A percentile compares a stretch with the other conserved stretches of the same genome.
Evolutionary conservation across 1,140 invertebrate species (phyloP).

Genomic region (Heterodera carotae): DNA sequence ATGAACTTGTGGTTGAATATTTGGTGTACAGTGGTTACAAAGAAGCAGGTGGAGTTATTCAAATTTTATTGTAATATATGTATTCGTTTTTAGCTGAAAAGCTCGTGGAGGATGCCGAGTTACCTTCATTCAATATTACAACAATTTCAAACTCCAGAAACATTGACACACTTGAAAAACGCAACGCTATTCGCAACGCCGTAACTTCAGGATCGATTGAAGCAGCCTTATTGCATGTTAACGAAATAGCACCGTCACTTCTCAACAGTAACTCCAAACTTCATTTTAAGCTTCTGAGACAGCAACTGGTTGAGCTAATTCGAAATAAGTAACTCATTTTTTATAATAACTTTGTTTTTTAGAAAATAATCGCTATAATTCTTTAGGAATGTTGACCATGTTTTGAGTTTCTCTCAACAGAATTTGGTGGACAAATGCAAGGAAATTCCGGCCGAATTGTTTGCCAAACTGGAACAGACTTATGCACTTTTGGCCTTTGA

Average conservation of each 20-base stretch:
- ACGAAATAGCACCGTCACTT: slow-evolving; percentile 88
- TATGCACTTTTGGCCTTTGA: slow-evolving; percentile 93
- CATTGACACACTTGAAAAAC: slow-evolving; percentile 81
- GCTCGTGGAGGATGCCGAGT: slow-evolving; percentile 29
- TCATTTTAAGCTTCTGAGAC: slow-evolving; percentile 85
- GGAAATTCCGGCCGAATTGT: slow-evolving; percentile 48
- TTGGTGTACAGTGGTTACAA: slow-evolving; percentile 45
- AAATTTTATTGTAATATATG: background rate
- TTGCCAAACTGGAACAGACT: slow-evolving; percentile 74
- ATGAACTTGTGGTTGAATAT: slow-evolving; percentile 51
- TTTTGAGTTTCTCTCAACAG: slow-evolving; percentile 46
- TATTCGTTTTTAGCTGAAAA: slow-evolving; percentile 23
- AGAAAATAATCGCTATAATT: background rate
- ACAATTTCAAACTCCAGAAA: slow-evolving; percentile 25
- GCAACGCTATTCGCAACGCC: slow-evolving; percentile 89
- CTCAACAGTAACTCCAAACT: slow-evolving; percentile 90
- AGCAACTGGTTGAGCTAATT: slow-evolving; percentile 50
- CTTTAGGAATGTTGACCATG: slow-evolving; percentile 51
- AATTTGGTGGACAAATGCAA: slow-evolving; percentile 48
- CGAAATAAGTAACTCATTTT: slow-evolving; percentile 38
- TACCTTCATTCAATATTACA: slow-evolving; percentile 8
- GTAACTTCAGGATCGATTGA: slow-evolving; percentile 89
- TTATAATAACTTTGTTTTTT: slow-evolving; percentile 9
- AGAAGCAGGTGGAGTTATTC: slow-evolving; percentile 29
- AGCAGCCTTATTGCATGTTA: slow-evolving; percentile 88